phyloP scores from a whole-genome alignment of 2,888 invertebrate species.

The Sphaeridia pumilis region DNA sequence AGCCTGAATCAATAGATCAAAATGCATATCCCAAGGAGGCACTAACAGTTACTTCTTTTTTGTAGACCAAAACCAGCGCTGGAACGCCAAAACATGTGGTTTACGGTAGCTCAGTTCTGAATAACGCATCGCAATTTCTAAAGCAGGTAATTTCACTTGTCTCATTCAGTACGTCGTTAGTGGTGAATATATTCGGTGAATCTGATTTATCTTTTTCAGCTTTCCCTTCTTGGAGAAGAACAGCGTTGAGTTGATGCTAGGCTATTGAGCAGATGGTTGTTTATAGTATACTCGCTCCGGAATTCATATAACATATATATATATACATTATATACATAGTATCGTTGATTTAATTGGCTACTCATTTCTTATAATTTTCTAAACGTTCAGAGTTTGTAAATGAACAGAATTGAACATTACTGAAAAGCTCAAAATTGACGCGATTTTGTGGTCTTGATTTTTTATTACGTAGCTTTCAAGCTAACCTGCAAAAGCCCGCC shows the following conservation, averaged over 20 bases:
- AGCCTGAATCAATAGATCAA: too few relatives aligned
- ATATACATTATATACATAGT: background rate
- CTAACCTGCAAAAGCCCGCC: too few relatives aligned
- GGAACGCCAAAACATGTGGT: constrained; percentile 59
- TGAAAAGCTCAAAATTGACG: too few relatives aligned
- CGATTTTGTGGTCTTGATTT: too few relatives aligned
- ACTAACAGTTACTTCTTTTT: background rate
- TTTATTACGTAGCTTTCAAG: too few relatives aligned
- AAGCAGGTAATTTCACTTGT: constrained; percentile 53
- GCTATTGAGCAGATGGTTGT: too few relatives aligned
- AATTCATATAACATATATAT: background rate
- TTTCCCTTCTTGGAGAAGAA: constrained; percentile 10
- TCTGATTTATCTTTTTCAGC: constrained; percentile 2
- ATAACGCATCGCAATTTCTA: constrained; percentile 86
- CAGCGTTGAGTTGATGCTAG: background rate
- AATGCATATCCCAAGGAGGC: too few relatives aligned
- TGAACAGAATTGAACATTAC: too few relatives aligned
- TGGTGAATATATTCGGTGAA: background rate
- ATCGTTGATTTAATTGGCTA: too few relatives aligned
- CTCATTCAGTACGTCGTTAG: background rate
- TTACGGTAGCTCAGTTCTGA: constrained; percentile 89
- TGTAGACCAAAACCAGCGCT: constrained; percentile 48
- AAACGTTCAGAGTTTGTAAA: too few relatives aligned
- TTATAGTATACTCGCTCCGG: too few relatives aligned
- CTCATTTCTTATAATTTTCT: too few relatives aligned